Percentiles rank a stretch among this genome's conserved stretches.
Evolutionary conservation across 2,888 invertebrate genomes (phyloP).

Genomic region (Smittia aterrima): DNA sequence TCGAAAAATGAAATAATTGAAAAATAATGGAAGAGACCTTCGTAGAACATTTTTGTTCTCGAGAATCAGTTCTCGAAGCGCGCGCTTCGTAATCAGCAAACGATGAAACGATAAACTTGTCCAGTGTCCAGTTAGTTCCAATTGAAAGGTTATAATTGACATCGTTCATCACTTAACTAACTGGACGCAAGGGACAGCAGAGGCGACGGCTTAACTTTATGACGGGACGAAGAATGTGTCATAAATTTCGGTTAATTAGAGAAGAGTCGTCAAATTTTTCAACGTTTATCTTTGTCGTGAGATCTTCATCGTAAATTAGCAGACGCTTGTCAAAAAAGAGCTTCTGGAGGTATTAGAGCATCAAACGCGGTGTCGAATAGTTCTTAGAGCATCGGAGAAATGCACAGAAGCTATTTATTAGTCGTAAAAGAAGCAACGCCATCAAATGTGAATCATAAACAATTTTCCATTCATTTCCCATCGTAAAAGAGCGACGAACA

Average conservation of each 20-base stretch:
- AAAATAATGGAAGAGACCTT: conserved; percentile 39
- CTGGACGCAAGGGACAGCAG: not conserved
- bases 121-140: conserved; percentile 41
- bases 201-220: not conserved
- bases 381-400: too few species aligned
- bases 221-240: not conserved
- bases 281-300: not conserved
- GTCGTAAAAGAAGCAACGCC: not conserved
- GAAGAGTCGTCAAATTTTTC: conserved; percentile 20
- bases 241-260: conserved; percentile 18
- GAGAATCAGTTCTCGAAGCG: not conserved
- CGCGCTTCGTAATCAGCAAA: not conserved
- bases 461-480: conserved; percentile 11
- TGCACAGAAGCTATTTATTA: not conserved
- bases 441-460: conserved; percentile 11
- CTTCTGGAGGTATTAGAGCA: too few species aligned
- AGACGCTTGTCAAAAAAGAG: not conserved
- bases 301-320: not conserved
- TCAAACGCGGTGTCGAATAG: too few species aligned
- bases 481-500: conserved; percentile 10
- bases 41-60: conserved; percentile 34
- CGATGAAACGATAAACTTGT: conserved; percentile 34
- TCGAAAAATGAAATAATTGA: conserved; percentile 39
- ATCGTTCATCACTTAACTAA: conserved; percentile 26
- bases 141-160: conserved; percentile 40